Base-by-base conservation (phyloP, 2,113 vertebrate species). In the Coreoperca whiteheadi region DNA sequence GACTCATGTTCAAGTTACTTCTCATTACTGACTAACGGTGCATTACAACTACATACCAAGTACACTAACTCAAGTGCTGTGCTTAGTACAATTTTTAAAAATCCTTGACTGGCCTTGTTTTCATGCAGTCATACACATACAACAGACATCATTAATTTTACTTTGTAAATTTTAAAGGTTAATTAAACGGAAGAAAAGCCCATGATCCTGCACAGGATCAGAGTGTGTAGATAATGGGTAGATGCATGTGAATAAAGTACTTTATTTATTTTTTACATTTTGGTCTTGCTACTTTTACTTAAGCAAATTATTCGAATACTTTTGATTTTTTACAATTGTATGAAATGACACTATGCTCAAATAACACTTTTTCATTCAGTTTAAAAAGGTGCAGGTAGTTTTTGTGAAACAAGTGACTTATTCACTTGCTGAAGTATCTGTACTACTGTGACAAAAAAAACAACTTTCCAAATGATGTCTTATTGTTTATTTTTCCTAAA, bases 1-100 rank as follows among this genome's bases (percentile, higher is more conserved):
- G 76, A 88, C 64, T 87, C 72, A 84, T 37, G 60, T 51, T 80
- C 48, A 54, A 72, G 28, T 30, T 43, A 14, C 1, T 43, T 59
- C 41, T 82, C 81, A 53, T 74, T 80, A 81, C 76, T 34, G 8
- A 43, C 6, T 74, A 54, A 78, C 74, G 76, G 6, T 10, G 34
- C 25, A 32, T 34, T 67, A 9, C 68, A 54, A 34, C 64, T 15
- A 69, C n/a, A 68, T 8, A 30, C 43, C 0, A 20, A 21, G 41
- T 11, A 30, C 9, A 32, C 8, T 0, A n/a, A 53, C 57, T 5
- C 10, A 12, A 53, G 8, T 39, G 18, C 11, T 57, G 12, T 16
- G 6, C 15, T 48, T 16, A 48, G 15, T 48, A 5, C 15, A 51
- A 51, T 50, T 18, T 50, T 18, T 20, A 8, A 50, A 50, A 21